Conservation (phyloP, 2,113 vertebrate species). For the Tragelaphus imberbis region DNA sequence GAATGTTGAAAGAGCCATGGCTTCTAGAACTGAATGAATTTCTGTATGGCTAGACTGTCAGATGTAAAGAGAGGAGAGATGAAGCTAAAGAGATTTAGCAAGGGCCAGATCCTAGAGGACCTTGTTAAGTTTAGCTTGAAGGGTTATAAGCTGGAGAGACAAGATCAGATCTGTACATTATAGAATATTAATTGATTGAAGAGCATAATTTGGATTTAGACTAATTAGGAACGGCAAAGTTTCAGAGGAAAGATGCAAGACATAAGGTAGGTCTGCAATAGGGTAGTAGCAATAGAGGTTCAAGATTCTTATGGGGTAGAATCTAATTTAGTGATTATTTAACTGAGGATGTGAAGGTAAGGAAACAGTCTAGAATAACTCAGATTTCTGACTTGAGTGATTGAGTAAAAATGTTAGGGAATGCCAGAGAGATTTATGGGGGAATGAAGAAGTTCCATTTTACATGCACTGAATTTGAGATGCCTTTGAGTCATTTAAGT, state of each 20-base stretch:
- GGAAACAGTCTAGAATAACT: background rate
- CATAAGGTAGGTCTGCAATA: background rate
- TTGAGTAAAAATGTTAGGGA: background rate
- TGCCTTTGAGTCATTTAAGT: background rate
- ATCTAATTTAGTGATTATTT: background rate
- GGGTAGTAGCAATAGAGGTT: background rate
- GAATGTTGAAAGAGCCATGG: background rate
- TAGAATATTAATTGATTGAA: background rate
- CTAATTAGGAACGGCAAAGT: background rate
- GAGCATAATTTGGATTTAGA: background rate
- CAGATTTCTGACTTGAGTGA: background rate
- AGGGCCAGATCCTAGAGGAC: background rate
- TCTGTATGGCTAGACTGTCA: background rate
- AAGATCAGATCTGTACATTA: background rate
- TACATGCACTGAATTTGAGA: background rate
- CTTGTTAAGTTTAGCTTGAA: background rate
- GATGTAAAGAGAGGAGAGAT: background rate
- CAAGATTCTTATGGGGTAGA: background rate
- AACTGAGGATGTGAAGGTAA: background rate
- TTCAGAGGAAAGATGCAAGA: background rate
- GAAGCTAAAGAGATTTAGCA: background rate
- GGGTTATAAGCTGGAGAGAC: background rate
- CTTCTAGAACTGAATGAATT: background rate
- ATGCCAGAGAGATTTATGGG: background rate
- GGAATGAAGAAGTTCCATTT: background rate